Base-by-base conservation (phyloP, 2,888 invertebrate species). In the Eupeodes luniger region DNA sequence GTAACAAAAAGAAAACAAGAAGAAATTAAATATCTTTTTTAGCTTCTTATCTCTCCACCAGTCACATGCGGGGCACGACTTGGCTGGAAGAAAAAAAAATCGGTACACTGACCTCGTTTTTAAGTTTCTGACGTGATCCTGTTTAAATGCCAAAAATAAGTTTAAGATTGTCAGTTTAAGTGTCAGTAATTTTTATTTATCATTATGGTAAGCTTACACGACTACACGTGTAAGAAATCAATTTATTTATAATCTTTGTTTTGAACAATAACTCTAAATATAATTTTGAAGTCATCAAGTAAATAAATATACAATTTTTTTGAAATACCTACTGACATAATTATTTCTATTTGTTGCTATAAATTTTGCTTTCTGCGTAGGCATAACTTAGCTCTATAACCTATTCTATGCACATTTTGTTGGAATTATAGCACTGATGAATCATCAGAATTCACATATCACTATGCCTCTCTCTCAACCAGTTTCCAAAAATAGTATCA, bases 401-500 rank as follows among this genome's bases (percentile, higher is more conserved):
- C 27, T 27, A 27, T 3, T 27, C 36, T n/a, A 16, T 40, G 14
- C 5, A 27, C 27, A 49, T 51, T 34, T 44, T 67, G 51, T 67
- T 69, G 53, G 69, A 36, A 27, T 2, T 27, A 27, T 40, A 70
- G 66, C 64, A 27, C 59, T 53, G 44, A 51, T 86, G 86, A 86
- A 55, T 86, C 86, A 86, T 78, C 78, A 66, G 3, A 7, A 12
- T 49, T 19, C 12, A 47, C 47, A 66, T 40, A 40, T 40, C 27
- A 27, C 40, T 40, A 40, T 57, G 47, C 61, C 4, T 12, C 11
- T 47, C 55, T 57, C 75, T 69, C 51, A 74, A 74, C 81, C 82
- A 74, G 59, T 61, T 85, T 85, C 85, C 74, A 61, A 86, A 86
- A 86, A 86, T 82, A 86, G 78, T 82, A 61, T 75, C 69, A 59